Evolutionary conservation across 2,113 vertebrate genomes (phyloP).

Genomic region (Cephalopholis sonnerati): DNA sequence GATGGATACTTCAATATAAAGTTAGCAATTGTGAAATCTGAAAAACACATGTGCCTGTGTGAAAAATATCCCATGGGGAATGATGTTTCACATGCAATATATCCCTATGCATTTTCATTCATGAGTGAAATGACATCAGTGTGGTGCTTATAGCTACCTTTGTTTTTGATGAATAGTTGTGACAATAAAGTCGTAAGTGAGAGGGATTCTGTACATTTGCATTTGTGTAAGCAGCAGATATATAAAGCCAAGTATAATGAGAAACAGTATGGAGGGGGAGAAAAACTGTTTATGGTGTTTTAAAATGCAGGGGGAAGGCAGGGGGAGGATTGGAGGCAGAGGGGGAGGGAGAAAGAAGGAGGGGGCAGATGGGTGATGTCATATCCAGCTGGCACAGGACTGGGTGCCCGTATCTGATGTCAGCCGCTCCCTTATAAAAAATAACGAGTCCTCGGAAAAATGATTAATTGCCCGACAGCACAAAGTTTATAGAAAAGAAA

Average conservation of each 20-base stretch:
- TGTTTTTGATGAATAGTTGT: constrained; percentile 23
- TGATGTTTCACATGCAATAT: background rate
- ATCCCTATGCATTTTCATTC: background rate
- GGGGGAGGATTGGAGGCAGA: background rate
- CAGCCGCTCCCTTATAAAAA: constrained; percentile 58
- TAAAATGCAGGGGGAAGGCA: constrained; percentile 18
- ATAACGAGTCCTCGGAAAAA: constrained; percentile 56
- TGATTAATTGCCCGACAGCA: constrained; percentile 68
- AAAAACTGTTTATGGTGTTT: constrained; percentile 35
- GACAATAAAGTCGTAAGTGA: constrained; percentile 2
- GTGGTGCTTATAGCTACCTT: background rate
- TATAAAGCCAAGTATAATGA: constrained; percentile 13
- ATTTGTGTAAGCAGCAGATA: constrained; percentile 22
- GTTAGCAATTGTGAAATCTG: too few species aligned
- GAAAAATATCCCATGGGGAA: background rate
- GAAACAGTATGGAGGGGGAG: constrained; percentile 5
- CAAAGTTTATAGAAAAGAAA: constrained; percentile 61
- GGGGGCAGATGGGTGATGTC: constrained; percentile 41
- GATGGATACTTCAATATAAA: background rate
- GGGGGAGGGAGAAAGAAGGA: background rate
- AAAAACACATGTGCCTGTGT: background rate
- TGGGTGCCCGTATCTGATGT: constrained; percentile 50
- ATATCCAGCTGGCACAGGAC: constrained; percentile 60
- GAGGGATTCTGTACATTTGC: constrained; percentile 32
- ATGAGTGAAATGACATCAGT: background rate